Conservation (phyloP, 2,113 vertebrate species). For the Oceanodroma tethys region DNA sequence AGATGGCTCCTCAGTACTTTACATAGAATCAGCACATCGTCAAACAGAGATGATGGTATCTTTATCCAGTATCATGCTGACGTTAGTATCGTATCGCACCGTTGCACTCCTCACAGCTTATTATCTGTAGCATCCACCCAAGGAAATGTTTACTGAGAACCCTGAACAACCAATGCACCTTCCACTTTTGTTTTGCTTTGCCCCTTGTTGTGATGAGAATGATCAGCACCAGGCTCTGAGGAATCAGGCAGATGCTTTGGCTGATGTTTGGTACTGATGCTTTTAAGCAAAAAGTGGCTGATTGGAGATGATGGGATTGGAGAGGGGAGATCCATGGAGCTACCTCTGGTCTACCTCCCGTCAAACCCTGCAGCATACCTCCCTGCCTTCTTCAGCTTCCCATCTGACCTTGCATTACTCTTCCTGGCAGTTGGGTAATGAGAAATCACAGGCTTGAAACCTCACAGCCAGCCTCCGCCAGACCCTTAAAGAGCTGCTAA, state of each 20-base stretch:
- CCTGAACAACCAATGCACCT: not conserved
- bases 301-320: not conserved
- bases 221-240: not conserved
- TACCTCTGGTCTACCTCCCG: not conserved
- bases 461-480: constrained; percentile 51
- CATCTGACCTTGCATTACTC: not conserved
- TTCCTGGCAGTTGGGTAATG: constrained; percentile 31
- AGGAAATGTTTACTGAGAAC: not conserved
- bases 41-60: not conserved
- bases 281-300: not conserved
- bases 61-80: not conserved
- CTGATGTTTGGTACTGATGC: not conserved
- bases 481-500: constrained; percentile 70
- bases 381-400: not conserved
- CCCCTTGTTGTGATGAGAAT: not conserved
- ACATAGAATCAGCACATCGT: not conserved
- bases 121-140: not conserved
- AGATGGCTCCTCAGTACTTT: not conserved
- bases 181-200: not conserved
- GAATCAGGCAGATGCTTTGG: not conserved
- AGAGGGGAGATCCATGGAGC: not conserved
- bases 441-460: constrained; percentile 3
- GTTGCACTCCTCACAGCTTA: not conserved
- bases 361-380: not conserved
- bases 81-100: rapidly evolving